Percentiles rank a stretch among this genome's conserved stretches.
Conservation (phyloP, 2,888 invertebrate genomes). For the Cryptocephalus moraei region DNA sequence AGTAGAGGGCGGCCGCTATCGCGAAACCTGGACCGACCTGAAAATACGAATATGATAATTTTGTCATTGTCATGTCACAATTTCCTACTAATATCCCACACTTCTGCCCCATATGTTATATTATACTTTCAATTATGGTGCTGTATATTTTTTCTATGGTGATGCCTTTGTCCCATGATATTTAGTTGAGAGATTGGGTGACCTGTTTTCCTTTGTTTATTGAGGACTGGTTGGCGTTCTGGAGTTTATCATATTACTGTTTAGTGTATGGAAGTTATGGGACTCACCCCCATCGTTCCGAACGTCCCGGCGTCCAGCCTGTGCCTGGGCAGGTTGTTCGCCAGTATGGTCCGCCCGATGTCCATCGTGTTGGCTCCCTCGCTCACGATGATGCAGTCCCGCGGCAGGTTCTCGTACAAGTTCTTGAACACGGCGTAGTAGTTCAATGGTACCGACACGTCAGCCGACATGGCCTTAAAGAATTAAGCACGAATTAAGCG, state of each 20-base stretch:
- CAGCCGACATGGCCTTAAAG: slow-evolving; percentile 53
- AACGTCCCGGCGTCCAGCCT: slow-evolving; percentile 93
- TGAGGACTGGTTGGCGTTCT: no score
- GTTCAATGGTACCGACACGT: slow-evolving; percentile 71
- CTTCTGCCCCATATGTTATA: no score
- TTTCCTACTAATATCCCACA: no score
- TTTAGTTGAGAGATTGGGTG: no score
- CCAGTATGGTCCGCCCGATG: slow-evolving; percentile 81
- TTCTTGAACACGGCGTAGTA: slow-evolving; percentile 89
- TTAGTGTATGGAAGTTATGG: no score
- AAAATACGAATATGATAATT: no score
- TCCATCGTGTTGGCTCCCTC: slow-evolving; percentile 99
- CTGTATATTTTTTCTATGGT: no score
- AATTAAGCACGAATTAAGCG: background rate
- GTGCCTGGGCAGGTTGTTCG: slow-evolving; percentile 76
- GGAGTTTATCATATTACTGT: no score
- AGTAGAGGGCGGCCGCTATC: slow-evolving; percentile 84
- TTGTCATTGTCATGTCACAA: no score
- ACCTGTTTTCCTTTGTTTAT: no score
- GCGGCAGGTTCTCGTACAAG: slow-evolving; percentile 64
- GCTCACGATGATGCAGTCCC: slow-evolving; percentile 83
- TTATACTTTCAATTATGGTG: no score
- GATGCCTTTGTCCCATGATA: no score
- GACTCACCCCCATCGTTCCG: slow-evolving; percentile 86
- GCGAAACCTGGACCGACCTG: slow-evolving; percentile 82